Evolutionary conservation across 2,797 vertebrate genomes (phyloP), one percentile per base, ranked within the genome.

Genomic region (Myripristis murdjan): DNA sequence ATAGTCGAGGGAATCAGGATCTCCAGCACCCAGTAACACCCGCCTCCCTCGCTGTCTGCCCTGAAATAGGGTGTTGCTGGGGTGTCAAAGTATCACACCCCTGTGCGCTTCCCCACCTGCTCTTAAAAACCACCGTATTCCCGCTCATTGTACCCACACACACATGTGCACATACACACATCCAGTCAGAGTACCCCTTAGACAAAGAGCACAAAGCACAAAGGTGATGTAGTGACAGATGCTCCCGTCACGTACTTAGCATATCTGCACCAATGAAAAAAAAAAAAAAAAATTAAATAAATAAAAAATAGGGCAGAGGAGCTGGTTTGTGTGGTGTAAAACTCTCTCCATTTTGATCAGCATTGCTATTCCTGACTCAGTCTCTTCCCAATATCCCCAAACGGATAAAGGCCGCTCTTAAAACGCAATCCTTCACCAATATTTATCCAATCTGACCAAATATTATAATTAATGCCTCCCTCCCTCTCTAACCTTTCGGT

Each of bases 31-130:
- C 84, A 68, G 72, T 39, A 82, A 72, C 82, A 83, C 70, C 56
- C 66, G 59, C 64, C 33, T 61, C 73, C 79, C 67, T 84, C 2
- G 26, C 73, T 53, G 61, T 56, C 54, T 81, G 78, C 75, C 76
- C 87, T 83, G 81, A 88, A 89, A 90, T 85, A 90, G 89, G 83
- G 88, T 91, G 91, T 91, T 92, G 86, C 90, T 91, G 87, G 85
- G 89, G 89, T 91, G 91, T 91, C 91, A 70, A 79, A 89, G 86
- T 85, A 90, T 93, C 91, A 90, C 91, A 92, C 92, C 83, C 88
- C 83, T 87, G 73, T 79, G 77, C 79, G 72, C 73, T 76, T 80
- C 78, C 78, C 82, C 89, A 90, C 89, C 89, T 90, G 86, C 87
- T 88, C 77, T n/a, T 73, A 49, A 39, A 80, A 82, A 44, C 78